Percentiles rank a stretch among this genome's conserved stretches.
Conservation (phyloP, 2,888 invertebrate genomes). For the Villa cingulata region DNA sequence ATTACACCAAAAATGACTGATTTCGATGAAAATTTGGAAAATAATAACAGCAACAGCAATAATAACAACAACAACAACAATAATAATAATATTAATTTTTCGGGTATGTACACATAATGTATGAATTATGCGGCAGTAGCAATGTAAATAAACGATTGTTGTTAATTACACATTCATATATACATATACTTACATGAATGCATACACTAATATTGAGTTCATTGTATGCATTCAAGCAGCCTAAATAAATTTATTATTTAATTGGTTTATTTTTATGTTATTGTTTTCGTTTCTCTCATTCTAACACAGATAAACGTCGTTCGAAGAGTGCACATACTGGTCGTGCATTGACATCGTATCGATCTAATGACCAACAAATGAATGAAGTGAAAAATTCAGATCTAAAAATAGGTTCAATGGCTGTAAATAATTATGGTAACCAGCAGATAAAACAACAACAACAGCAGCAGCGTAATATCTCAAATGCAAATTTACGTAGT, state of each 20-base stretch:
- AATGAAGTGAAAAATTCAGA: constrained; percentile 15
- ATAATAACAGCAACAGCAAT: constrained; percentile 41
- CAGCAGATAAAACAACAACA: constrained; percentile 29
- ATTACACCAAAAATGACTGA: constrained; percentile 56
- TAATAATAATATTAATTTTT: constrained; percentile 13
- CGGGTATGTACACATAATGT: not conserved
- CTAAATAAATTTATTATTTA: too few relatives aligned
- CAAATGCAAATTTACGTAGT: constrained; percentile 11
- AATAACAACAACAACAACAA: constrained; percentile 12
- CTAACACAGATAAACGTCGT: constrained; percentile 29
- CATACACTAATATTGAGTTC: too few relatives aligned
- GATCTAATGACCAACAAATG: constrained; percentile 21
- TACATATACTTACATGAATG: too few relatives aligned
- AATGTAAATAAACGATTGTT: too few relatives aligned
- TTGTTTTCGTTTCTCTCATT: too few relatives aligned
- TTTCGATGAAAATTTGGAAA: constrained; percentile 36
- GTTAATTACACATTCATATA: too few relatives aligned
- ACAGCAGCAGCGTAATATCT: constrained; percentile 11
- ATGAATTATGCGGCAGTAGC: too few relatives aligned
- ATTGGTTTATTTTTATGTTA: too few relatives aligned
- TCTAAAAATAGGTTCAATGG: constrained; percentile 28
- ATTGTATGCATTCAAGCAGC: too few relatives aligned
- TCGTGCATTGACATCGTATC: constrained; percentile 25
- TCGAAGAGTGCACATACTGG: constrained; percentile 36
- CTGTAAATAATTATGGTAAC: constrained; percentile 18